phyloP scores from a whole-genome alignment of 2,888 invertebrate species.

The Andrena minutula region DNA sequence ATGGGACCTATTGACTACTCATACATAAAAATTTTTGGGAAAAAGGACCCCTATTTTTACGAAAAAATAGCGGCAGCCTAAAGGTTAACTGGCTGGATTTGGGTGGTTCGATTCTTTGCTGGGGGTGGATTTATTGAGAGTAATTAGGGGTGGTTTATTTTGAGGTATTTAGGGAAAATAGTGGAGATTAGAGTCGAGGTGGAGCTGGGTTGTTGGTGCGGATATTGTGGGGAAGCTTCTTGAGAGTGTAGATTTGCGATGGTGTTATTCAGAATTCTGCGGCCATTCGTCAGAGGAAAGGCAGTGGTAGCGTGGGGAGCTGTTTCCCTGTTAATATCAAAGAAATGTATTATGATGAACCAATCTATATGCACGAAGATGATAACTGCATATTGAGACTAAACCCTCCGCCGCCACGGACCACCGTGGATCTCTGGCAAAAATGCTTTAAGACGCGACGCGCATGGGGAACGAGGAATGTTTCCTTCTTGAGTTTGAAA shows the following conservation, averaged over 20 bases:
- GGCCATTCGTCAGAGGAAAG: not conserved
- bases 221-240: too few relatives aligned
- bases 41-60: too few relatives aligned
- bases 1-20: too few relatives aligned
- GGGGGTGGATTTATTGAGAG: too few relatives aligned
- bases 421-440: constrained; percentile 3
- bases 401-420: constrained; percentile 42
- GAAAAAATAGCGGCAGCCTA: too few relatives aligned
- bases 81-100: too few relatives aligned
- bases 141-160: too few relatives aligned
- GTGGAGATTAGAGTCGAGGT: too few relatives aligned
- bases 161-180: too few relatives aligned
- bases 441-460: constrained; percentile 20
- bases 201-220: too few relatives aligned
- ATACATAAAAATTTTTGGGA: too few relatives aligned
- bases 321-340: constrained; percentile 12
- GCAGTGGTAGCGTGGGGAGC: not conserved
- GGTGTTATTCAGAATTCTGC: not conserved
- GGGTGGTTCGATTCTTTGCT: too few relatives aligned
- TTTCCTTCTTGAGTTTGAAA: not conserved
- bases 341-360: constrained; percentile 46
- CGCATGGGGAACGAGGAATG: constrained; percentile 6
- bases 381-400: constrained; percentile 75
- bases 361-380: constrained; percentile 54
- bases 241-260: not conserved